phyloP scores from a whole-genome alignment of 2,888 invertebrate genomes.

The Corythucha ciliata region DNA sequence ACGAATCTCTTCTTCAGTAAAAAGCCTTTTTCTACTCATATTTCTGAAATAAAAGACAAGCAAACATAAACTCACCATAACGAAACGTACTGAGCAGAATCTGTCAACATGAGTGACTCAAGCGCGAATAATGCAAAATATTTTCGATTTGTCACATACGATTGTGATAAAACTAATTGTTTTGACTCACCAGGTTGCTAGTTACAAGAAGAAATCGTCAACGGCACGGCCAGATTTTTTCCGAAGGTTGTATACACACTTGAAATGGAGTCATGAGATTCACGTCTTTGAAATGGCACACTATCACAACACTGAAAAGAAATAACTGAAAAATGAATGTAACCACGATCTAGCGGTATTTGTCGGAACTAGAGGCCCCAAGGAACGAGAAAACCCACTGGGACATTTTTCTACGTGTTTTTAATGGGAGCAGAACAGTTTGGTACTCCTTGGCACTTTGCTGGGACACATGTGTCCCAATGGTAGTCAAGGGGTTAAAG shows the following conservation, averaged over 20 bases:
- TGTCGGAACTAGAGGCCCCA: slow-evolving; percentile 16
- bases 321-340: slow-evolving; percentile 9
- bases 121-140: slow-evolving; percentile 8
- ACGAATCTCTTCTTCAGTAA: not conserved
- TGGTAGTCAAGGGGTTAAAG: too few species aligned
- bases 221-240: slow-evolving; percentile 13
- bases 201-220: not conserved
- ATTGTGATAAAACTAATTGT: slow-evolving; percentile 8
- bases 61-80: slow-evolving; percentile 7
- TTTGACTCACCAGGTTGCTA: slow-evolving; percentile 2
- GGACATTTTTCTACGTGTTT: not conserved
- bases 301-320: not conserved
- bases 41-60: slow-evolving; percentile 8
- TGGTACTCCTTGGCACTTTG: too few species aligned
- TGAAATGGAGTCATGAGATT: not conserved
- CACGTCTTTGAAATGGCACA: slow-evolving; percentile 6
- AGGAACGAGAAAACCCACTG: slow-evolving; percentile 9
- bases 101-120: slow-evolving; percentile 2
- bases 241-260: slow-evolving; percentile 10
- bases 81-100: slow-evolving; percentile 6
- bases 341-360: slow-evolving; percentile 12
- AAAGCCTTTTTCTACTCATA: not conserved
- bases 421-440: too few species aligned
- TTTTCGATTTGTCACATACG: slow-evolving; percentile 4
- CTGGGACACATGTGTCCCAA: too few species aligned